These are phyloP conservation scores for Dufourea novaeangliae DNA, from an alignment of 1,140 invertebrate genomes.

Conservation along the genomic window DNA sequence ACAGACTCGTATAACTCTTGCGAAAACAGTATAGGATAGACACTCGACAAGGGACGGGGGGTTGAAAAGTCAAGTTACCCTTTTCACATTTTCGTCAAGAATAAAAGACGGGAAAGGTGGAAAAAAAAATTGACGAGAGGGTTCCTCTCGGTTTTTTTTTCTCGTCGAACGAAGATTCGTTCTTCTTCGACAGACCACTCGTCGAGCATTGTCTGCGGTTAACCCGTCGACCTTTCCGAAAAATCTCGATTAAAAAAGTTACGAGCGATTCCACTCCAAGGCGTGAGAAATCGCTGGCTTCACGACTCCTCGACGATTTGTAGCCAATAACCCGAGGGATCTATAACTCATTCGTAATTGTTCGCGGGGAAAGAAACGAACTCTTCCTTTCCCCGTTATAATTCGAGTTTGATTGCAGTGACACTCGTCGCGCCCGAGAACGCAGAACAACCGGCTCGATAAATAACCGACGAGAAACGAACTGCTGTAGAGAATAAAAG, in stretches of 20 bases:
- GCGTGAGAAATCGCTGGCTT: conserved; percentile 71
- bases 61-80: conserved; percentile 56
- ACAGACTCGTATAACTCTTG: conserved; percentile 2
- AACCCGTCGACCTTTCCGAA: conserved; percentile 60
- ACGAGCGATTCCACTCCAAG: conserved; percentile 42
- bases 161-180: conserved; percentile 43
- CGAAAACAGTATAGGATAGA: conserved; percentile 45
- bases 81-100: conserved; percentile 50
- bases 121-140: conserved; percentile 30
- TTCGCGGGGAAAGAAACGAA: conserved; percentile 34
- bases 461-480: conserved; percentile 74
- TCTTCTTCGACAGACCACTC: conserved; percentile 34
- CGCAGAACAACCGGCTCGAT: conserved; percentile 67
- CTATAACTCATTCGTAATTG: conserved; percentile 71
- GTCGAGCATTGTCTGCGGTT: conserved; percentile 71
- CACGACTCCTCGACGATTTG: conserved; percentile 24
- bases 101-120: conserved; percentile 25
- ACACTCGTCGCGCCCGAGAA: conserved; percentile 17
- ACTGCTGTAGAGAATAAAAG: conserved; percentile 52
- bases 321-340: conserved; percentile 65
- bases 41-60: conserved; percentile 1
- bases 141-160: conserved; percentile 47
- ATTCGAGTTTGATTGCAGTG: conserved; percentile 71
- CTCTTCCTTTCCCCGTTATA: conserved; percentile 58
- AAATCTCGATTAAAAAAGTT: conserved; percentile 62